These are phyloP conservation scores for Psammodynastes pulverulentus DNA, from an alignment of 2,113 vertebrate species.

Conservation along the genomic window DNA sequence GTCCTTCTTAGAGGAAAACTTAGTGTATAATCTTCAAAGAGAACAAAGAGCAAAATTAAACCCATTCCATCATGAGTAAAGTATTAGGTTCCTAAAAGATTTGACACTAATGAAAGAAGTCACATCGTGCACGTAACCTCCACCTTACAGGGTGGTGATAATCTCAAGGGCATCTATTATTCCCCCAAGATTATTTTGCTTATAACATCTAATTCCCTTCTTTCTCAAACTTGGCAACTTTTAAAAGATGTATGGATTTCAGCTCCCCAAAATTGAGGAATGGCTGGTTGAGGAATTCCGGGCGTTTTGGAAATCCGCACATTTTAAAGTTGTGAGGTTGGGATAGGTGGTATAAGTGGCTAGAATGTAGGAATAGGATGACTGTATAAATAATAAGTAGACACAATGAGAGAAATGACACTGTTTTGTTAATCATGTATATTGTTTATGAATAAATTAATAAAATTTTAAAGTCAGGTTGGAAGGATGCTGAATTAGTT, in stretches of 20 bases:
- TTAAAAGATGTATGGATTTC: neutral
- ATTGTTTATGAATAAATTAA: too few relatives aligned
- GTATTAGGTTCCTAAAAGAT: neutral
- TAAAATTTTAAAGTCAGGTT: too few relatives aligned
- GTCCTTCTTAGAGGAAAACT: neutral
- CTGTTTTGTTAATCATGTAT: too few relatives aligned
- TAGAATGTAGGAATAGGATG: too few relatives aligned
- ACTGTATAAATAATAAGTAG: too few relatives aligned
- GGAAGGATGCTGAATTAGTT: neutral
- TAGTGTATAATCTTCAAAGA: neutral
- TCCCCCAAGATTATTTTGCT: neutral
- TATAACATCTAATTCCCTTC: neutral
- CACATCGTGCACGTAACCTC: neutral
- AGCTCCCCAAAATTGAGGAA: neutral
- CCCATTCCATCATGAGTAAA: neutral
- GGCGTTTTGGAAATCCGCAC: neutral
- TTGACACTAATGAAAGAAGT: neutral
- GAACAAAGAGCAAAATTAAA: neutral
- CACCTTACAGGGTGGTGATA: neutral
- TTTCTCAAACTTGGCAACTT: neutral
- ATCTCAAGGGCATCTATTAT: neutral
- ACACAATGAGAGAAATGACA: too few relatives aligned
- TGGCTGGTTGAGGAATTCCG: neutral
- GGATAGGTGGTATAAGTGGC: too few relatives aligned
- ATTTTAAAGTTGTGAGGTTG: neutral